Percentiles rank a stretch among this genome's conserved stretches.
phyloP scores from a whole-genome alignment of 2,797 vertebrate species.

The Loriculus beryllinus region DNA sequence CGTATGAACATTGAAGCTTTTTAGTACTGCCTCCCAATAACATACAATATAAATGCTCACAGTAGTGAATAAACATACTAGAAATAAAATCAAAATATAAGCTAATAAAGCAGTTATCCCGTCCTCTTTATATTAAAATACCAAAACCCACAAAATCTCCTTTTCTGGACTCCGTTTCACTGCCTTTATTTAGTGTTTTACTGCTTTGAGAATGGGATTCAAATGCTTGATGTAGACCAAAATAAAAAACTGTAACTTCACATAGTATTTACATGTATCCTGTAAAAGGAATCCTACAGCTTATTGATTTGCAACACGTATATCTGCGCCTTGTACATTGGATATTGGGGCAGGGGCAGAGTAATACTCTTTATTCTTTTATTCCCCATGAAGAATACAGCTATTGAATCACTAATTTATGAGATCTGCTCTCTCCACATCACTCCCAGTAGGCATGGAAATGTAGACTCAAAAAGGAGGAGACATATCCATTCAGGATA shows the following conservation, averaged over 20 bases:
- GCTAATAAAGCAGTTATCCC: background rate
- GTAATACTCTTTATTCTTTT: background rate
- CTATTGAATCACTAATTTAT: background rate
- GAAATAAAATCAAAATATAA: conserved; percentile 23
- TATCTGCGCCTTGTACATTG: background rate
- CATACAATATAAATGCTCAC: background rate
- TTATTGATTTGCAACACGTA: background rate
- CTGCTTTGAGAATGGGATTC: background rate
- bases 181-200: background rate
- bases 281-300: background rate
- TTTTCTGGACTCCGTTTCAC: background rate
- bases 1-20: background rate
- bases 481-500: background rate
- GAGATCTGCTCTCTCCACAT: background rate
- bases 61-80: background rate
- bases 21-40: background rate
- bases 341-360: background rate
- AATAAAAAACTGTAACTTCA: background rate
- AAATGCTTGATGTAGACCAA: background rate
- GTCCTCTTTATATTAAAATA: background rate
- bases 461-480: background rate
- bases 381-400: background rate
- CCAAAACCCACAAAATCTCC: accelerated
- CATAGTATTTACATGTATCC: background rate
- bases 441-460: background rate